Conservation (phyloP, 2,888 invertebrate genomes). For the Cryptocheilus praepositus region DNA sequence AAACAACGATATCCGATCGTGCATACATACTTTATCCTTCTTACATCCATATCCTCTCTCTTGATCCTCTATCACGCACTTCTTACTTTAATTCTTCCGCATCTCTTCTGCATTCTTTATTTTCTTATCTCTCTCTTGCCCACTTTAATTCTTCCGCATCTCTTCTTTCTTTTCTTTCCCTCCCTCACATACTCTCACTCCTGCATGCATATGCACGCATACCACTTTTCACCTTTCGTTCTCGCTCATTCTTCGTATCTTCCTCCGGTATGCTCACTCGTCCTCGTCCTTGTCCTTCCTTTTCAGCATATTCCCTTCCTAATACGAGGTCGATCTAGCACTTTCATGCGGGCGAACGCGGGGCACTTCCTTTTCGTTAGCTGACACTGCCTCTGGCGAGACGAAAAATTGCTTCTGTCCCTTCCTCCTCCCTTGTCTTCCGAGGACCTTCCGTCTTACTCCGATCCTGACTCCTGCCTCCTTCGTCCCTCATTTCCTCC, state of each 20-base stretch:
- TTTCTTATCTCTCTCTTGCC: too few relatives aligned
- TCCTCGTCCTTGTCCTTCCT: neutral
- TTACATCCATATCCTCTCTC: too few relatives aligned
- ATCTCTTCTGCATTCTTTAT: too few relatives aligned
- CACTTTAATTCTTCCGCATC: too few relatives aligned
- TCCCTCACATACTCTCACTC: too few relatives aligned
- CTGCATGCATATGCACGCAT: too few relatives aligned
- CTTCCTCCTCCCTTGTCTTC: neutral
- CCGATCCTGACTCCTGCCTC: neutral
- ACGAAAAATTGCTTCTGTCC: conserved; percentile 1
- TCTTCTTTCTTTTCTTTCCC: too few relatives aligned
- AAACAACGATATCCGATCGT: too few relatives aligned
- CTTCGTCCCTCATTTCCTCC: neutral
- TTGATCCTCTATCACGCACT: too few relatives aligned
- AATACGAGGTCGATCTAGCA: conserved; percentile 15
- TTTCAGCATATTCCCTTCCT: conserved; percentile 15
- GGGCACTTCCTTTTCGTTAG: conserved; percentile 25
- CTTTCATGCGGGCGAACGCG: conserved; percentile 25
- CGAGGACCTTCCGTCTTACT: neutral
- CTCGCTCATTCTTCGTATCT: neutral
- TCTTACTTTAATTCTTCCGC: too few relatives aligned
- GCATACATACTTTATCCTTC: too few relatives aligned
- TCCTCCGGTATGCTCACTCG: neutral
- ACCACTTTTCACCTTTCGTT: neutral
- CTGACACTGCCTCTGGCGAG: conserved; percentile 22